Evolutionary conservation across 2,113 vertebrate genomes (phyloP).

Genomic region (Lasiurus borealis): DNA sequence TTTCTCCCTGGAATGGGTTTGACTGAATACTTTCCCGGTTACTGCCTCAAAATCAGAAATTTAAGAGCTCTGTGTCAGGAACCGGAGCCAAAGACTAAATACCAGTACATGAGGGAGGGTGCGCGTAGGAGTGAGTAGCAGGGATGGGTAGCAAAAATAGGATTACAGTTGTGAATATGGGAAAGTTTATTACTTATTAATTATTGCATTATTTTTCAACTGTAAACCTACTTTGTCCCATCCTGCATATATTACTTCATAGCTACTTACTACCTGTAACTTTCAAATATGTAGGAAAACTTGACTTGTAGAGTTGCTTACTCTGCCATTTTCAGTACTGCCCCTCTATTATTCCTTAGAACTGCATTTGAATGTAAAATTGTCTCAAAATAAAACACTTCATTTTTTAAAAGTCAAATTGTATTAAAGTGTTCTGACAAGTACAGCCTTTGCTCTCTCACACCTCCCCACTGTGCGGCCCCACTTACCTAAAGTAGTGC

Average conservation of each 20-base stretch:
- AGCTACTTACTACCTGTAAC: background rate
- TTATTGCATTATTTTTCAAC: background rate
- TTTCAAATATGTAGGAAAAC: background rate
- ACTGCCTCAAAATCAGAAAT: background rate
- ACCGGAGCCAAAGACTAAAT: background rate
- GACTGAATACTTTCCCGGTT: background rate
- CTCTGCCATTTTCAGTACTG: background rate
- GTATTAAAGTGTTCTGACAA: background rate
- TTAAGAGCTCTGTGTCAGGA: background rate
- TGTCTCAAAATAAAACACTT: background rate
- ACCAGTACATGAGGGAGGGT: background rate
- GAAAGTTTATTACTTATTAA: background rate
- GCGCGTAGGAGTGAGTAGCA: too few species aligned
- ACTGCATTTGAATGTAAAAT: background rate
- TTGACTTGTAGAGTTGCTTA: background rate
- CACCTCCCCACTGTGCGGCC: background rate
- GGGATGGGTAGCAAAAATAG: background rate
- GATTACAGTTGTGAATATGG: background rate
- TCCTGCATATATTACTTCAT: background rate
- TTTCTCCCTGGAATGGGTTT: background rate
- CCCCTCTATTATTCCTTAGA: background rate
- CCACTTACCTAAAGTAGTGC: background rate
- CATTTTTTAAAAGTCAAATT: background rate
- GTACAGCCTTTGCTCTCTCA: background rate
- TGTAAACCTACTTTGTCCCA: background rate